Base-by-base conservation (phyloP, 2,888 invertebrate species). In the Protonemura montana region DNA sequence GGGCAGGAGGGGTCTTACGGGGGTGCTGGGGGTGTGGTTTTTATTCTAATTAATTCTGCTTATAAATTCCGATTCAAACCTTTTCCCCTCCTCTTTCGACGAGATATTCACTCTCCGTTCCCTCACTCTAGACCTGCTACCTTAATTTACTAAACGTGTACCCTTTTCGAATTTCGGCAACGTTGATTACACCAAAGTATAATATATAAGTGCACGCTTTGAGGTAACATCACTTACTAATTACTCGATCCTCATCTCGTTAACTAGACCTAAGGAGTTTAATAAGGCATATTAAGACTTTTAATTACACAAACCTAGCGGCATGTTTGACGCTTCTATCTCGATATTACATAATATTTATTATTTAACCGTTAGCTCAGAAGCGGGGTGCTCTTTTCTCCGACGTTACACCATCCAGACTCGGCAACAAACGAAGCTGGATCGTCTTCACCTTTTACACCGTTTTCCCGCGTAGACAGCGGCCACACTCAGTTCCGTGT, bases 41-140 rank as follows among this genome's bases (percentile, higher is more conserved):
- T 92, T 92, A 92, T 91, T 92, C 92, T 92, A 92, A 92, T 92
- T 92, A 92, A 92, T 92, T 92, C 92, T 91, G 92, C 92, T 92
- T 92, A 92, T 92, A 92, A 92, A 92, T 92, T 92, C 92, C 91
- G 91, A 92, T 92, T 92, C 91, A 81, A 82, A 86, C 82, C 86
- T 86, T 86, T 86, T 82, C 78, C 78, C 86, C 82, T 86, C 86
- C 86, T 82, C 86, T 86, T 85, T 86, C 30, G 35, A 28, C 28
- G 82, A 82, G 81, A 78, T 81, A 86, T 86, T 81, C 84, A 84
- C 84, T 76, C 84, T 83, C 27, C 16, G 59, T 59, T 76, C 42
- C 76, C 25, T 84, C 59, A 59, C 84, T 59, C 28, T 84, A 84
- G 84, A 84, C 84, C 84, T 84, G 27, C 84, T 78, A 78, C 78